Conservation (phyloP, 35 echinoderm and acorn worm species). For the Heliocidaris tuberculata region DNA sequence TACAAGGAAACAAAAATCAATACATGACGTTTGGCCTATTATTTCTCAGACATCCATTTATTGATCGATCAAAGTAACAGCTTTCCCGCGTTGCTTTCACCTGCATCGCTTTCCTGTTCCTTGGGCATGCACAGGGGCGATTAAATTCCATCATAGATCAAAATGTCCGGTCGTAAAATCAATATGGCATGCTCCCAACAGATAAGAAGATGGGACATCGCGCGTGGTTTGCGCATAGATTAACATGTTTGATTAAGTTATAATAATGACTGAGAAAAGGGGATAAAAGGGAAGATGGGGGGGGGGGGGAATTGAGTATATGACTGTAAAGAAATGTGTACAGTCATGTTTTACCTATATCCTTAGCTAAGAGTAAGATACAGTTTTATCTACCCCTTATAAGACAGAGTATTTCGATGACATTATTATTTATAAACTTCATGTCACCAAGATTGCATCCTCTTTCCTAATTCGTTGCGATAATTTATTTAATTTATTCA, state of each 20-base stretch:
- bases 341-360: too few species aligned
- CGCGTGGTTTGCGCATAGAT: background rate
- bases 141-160: slow-evolving; percentile 18
- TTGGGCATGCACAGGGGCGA: background rate
- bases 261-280: background rate
- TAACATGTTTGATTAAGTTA: background rate
- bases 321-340: too few species aligned
- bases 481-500: too few species aligned
- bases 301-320: too few species aligned
- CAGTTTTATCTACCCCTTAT: too few species aligned
- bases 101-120: background rate
- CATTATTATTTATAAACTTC: too few species aligned
- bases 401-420: too few species aligned
- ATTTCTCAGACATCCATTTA: slow-evolving; percentile 3
- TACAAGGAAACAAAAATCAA: background rate
- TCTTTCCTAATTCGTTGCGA: too few species aligned
- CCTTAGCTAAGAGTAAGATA: too few species aligned
- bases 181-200: background rate
- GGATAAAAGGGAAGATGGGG: background rate
- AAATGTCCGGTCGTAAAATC: slow-evolving; percentile 16
- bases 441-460: too few species aligned
- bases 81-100: background rate
- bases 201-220: background rate
- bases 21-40: background rate
- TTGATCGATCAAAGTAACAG: background rate